phyloP scores from a whole-genome alignment of 2,797 vertebrate genomes.

The Spinibarbus caldwelli region DNA sequence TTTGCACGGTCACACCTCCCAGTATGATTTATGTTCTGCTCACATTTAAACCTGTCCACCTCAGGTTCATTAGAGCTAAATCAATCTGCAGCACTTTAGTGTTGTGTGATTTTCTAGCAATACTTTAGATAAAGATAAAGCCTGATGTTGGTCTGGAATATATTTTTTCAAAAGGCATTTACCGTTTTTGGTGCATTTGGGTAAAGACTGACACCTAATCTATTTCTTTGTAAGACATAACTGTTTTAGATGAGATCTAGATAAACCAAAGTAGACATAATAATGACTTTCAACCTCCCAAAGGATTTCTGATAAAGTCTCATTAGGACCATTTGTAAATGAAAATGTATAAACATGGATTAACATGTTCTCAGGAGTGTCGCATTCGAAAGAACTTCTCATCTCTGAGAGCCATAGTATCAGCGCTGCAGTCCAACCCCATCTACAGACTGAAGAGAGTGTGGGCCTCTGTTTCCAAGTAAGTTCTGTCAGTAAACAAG shows the following conservation, averaged over 20 bases:
- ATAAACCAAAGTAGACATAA: conserved; percentile 36
- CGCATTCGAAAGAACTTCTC: conserved; percentile 97
- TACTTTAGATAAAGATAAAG: neutral
- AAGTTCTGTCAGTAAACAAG: conserved; percentile 65
- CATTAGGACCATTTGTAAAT: neutral
- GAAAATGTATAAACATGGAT: conserved; percentile 17
- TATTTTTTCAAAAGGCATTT: neutral
- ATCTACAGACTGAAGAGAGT: conserved; percentile 91
- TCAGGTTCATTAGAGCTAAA: neutral
- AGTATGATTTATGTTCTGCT: neutral
- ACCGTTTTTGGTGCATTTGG: neutral
- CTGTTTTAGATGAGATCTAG: conserved; percentile 23
- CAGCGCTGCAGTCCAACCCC: conserved; percentile 92
- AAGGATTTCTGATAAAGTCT: neutral
- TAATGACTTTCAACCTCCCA: neutral
- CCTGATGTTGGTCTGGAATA: neutral
- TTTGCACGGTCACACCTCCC: neutral
- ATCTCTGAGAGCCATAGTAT: conserved; percentile 93
- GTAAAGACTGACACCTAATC: neutral
- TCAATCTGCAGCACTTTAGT: neutral
- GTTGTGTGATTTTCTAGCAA: neutral
- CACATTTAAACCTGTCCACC: neutral
- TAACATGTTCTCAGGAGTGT: conserved; percentile 83
- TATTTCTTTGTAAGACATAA: neutral
- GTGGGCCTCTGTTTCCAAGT: conserved; percentile 92